phyloP scores from a whole-genome alignment of 1,140 invertebrate species.

The Euura lappo region DNA sequence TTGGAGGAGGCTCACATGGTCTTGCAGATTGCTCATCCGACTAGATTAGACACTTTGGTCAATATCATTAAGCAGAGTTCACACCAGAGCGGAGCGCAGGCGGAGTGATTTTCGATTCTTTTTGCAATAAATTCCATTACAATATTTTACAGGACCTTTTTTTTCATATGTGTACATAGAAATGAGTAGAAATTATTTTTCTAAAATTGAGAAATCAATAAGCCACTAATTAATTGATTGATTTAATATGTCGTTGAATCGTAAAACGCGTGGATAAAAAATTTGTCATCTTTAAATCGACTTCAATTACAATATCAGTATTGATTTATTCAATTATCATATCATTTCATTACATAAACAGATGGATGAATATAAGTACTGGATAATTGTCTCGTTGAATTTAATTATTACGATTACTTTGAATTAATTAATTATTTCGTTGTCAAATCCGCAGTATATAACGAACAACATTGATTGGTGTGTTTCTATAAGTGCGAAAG shows the following conservation, averaged over 20 bases:
- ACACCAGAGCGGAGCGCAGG: slow-evolving; percentile 23
- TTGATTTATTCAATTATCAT: no score
- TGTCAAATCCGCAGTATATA: neutral
- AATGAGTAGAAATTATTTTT: neutral
- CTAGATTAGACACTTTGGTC: slow-evolving; percentile 55
- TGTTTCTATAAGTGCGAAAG: neutral
- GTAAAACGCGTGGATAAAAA: no score
- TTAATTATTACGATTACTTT: neutral
- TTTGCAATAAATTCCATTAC: neutral
- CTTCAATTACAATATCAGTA: no score
- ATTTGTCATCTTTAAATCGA: no score
- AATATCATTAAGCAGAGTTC: slow-evolving; percentile 48
- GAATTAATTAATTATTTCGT: no score
- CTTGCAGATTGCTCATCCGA: slow-evolving; percentile 60
- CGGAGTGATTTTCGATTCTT: neutral
- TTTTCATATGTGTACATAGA: neutral
- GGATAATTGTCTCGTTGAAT: neutral
- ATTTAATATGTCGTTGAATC: neutral
- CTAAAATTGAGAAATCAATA: no score
- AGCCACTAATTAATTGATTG: no score
- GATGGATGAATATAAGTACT: no score
- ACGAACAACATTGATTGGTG: neutral
- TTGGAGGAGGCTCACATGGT: slow-evolving; percentile 71
- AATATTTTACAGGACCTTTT: slow-evolving; percentile 5
- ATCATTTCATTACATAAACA: no score